Evolutionary conservation across 2,888 invertebrate species (phyloP).

Genomic region (Hyposoter didymator): DNA sequence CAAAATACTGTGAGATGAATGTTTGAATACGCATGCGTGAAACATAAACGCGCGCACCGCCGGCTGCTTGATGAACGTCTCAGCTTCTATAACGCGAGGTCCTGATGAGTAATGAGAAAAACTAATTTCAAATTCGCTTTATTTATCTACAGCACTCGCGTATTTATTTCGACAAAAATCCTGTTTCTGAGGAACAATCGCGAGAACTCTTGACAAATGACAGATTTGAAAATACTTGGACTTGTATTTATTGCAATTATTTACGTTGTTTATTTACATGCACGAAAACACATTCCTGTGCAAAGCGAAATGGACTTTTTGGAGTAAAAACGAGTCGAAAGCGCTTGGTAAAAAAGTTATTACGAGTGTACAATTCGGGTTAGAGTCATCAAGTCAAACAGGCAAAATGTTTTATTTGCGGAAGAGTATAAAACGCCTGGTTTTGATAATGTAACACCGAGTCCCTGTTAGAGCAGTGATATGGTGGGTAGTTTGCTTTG

Average conservation of each 20-base stretch:
- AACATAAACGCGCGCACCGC: background rate
- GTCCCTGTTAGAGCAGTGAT: background rate
- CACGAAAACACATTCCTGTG: no score
- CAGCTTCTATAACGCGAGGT: background rate
- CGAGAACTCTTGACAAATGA: background rate
- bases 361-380: background rate
- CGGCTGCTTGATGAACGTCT: background rate
- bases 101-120: background rate
- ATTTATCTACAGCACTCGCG: background rate
- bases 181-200: background rate
- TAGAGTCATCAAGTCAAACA: no score
- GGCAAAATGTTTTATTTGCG: background rate
- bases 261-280: background rate
- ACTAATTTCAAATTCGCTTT: background rate
- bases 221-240: no score
- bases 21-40: background rate
- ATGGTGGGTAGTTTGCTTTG: conserved; percentile 22
- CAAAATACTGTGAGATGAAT: background rate
- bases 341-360: background rate
- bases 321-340: no score
- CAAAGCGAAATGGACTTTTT: no score
- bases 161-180: background rate
- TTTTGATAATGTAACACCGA: background rate
- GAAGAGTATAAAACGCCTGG: background rate
- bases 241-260: background rate